These are phyloP conservation scores for Microchrysa polita DNA, from an alignment of 2,888 invertebrate genomes.

Conservation along the genomic window DNA sequence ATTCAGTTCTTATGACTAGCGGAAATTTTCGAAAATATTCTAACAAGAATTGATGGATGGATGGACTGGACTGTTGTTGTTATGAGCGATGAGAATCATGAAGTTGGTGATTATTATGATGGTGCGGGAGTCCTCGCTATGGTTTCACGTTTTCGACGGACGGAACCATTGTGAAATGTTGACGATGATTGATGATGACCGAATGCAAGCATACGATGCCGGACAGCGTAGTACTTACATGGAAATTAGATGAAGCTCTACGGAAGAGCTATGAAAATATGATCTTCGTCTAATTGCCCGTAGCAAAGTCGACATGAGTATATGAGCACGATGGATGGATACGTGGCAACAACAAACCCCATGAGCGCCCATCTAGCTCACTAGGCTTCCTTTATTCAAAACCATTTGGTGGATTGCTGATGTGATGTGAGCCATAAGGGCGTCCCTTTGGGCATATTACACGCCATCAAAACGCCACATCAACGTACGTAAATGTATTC, in stretches of 20 bases:
- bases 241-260: constrained; percentile 35
- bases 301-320: neutral
- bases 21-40: constrained; percentile 22
- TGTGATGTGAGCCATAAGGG: neutral
- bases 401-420: neutral
- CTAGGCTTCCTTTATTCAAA: neutral
- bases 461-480: constrained; percentile 3
- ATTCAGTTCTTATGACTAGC: constrained; percentile 13
- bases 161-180: constrained; percentile 39
- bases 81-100: constrained; percentile 38
- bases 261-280: neutral
- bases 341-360: neutral
- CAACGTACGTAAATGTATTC: neutral
- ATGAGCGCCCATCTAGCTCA: neutral
- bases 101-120: constrained; percentile 22
- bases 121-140: constrained; percentile 29
- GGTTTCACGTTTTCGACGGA: neutral
- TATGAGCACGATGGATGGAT: neutral
- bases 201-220: constrained; percentile 19
- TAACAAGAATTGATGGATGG: constrained; percentile 38
- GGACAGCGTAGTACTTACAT: constrained; percentile 43
- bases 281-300: constrained; percentile 16
- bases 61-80: constrained; percentile 15
- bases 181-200: constrained; percentile 49
- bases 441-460: constrained; percentile 19